Conservation (phyloP, 2,888 invertebrate genomes). For the Hemithea aestivaria region DNA sequence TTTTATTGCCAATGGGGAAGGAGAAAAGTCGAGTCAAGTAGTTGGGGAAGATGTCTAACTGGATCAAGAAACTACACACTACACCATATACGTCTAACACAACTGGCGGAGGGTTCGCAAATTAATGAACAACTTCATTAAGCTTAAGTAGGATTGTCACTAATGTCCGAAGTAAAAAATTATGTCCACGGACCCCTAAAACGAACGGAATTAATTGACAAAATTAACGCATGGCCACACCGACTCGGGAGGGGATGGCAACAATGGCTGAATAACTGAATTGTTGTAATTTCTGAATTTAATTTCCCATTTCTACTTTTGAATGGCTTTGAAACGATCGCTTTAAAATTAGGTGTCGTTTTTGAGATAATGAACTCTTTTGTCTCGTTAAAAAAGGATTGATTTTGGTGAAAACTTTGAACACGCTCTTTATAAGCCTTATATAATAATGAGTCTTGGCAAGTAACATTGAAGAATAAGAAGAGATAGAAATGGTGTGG, state of each 20-base stretch:
- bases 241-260: conserved; percentile 9
- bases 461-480: too few relatives aligned
- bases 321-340: background rate
- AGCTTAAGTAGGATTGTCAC: conserved; percentile 64
- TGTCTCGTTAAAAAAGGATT: too few relatives aligned
- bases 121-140: conserved; percentile 73
- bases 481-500: too few relatives aligned
- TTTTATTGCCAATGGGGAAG: too few relatives aligned
- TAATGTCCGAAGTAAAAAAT: conserved; percentile 53
- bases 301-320: conserved; percentile 6
- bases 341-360: background rate
- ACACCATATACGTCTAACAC: conserved; percentile 12
- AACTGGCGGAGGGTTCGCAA: conserved; percentile 42
- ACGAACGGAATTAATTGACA: conserved; percentile 24
- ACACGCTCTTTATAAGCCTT: too few relatives aligned
- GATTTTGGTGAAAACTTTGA: too few relatives aligned
- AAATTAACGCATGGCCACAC: conserved; percentile 20
- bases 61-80: too few relatives aligned
- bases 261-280: conserved; percentile 10
- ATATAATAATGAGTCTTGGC: too few relatives aligned
- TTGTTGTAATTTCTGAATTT: conserved; percentile 7
- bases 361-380: too few relatives aligned
- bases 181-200: conserved; percentile 28
- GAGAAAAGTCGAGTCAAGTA: too few relatives aligned
- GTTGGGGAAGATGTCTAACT: too few relatives aligned